Evolutionary conservation across 2,888 invertebrate genomes (phyloP).

Genomic region (Trachelus tabidus): DNA sequence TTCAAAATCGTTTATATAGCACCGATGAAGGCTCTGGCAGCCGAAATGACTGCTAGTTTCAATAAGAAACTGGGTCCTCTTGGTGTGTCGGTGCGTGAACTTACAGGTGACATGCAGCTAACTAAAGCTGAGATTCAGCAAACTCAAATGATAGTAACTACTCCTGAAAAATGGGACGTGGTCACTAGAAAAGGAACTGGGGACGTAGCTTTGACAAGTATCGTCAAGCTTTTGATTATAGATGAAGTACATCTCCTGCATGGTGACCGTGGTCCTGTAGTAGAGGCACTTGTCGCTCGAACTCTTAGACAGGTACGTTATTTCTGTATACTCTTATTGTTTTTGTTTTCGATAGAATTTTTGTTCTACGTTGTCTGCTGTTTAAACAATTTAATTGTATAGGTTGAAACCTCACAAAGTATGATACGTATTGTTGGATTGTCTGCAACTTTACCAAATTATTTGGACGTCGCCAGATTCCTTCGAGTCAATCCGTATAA

Average conservation of each 20-base stretch:
- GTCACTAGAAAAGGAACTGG: constrained; percentile 95
- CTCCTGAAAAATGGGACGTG: constrained; percentile 99
- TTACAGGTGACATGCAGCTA: constrained; percentile 98
- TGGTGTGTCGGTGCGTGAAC: constrained; percentile 88
- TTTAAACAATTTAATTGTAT: constrained; percentile 15
- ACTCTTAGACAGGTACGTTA: constrained; percentile 82
- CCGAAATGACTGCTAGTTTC: constrained; percentile 98
- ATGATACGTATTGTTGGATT: constrained; percentile 98
- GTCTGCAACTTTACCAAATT: constrained; percentile 98
- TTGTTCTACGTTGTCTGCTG: neutral
- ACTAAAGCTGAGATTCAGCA: constrained; percentile 93
- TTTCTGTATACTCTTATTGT: constrained; percentile 11
- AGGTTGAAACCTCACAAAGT: constrained; percentile 87
- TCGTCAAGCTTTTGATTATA: constrained; percentile 93
- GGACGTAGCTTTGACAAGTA: constrained; percentile 87
- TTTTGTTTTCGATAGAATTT: neutral
- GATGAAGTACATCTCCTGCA: constrained; percentile 98
- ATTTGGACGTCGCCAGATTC: constrained; percentile 94
- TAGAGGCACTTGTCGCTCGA: constrained; percentile 96
- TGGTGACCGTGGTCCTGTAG: constrained; percentile 96
- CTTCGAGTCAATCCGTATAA: constrained; percentile 91
- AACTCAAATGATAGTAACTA: constrained; percentile 98
- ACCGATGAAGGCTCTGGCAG: constrained; percentile 99
- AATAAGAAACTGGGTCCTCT: constrained; percentile 79
- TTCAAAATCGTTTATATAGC: constrained; percentile 99